Base-by-base conservation (phyloP, 2,797 vertebrate genomes). In the Xyrichtys novacula region DNA sequence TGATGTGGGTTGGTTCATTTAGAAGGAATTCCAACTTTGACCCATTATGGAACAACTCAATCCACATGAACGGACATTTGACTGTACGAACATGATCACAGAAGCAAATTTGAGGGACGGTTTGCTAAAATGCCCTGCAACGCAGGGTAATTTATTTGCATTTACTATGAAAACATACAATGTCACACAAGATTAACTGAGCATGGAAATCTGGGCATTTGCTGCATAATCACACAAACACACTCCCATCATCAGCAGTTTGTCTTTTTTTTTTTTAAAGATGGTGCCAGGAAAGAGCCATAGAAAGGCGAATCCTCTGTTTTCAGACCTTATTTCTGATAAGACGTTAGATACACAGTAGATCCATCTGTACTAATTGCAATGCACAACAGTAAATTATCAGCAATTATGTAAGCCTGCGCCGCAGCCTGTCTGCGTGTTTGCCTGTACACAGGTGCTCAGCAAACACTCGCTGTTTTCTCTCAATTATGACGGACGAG, bases 121-220 rank as follows among this genome's bases (percentile, higher is more conserved):
- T 71, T 74, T 81, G 75, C 75, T 87, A 88, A 89, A 91, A 86
- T 34, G 61, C 66, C 85, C 89, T 50, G 75, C 48, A 49, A 62
- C 32, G 65, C 86, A 80, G 82, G 80, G 82, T 65, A 43, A 79
- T 93, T 93, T 91, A 93, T 92, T 92, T 85, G 86, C 68, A 85
- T 90, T 89, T 84, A 83, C 85, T 91, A 91, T 89, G 87, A 91
- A 93, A 89, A 88, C 84, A 85, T 85, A 92, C 82, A 87, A 84
- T 82, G 77, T 85, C 90, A 91, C 90, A 90, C 87, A 84, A 78
- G 83, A 86, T 72, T 82, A 90, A 85, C 74, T 83, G 87, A 89
- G 86, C 84, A 79, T 86, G 82, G 81, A 80, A 85, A 83, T 85
- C 19, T 69, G 64, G 53, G 67, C 65, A 81, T 88, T 85, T 85